Evolutionary conservation across 2,797 vertebrate species (phyloP).

Genomic region (Macrochelys suwanniensis): DNA sequence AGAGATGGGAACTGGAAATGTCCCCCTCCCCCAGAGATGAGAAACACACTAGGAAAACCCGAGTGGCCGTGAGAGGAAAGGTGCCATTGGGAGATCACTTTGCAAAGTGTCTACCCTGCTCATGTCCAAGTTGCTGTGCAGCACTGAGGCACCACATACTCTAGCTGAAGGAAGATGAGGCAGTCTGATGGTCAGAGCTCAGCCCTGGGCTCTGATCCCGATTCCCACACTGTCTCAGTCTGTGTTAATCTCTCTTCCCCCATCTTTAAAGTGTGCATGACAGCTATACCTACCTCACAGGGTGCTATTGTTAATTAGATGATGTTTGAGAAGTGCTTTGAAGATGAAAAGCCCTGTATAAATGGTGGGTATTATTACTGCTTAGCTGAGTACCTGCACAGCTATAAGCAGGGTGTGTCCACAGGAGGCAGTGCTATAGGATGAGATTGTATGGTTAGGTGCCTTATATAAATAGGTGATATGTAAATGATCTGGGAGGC

Average conservation of each 20-base stretch:
- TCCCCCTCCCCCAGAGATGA: background rate
- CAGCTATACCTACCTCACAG: conserved; percentile 69
- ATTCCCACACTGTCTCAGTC: conserved; percentile 69
- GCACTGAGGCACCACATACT: rapidly evolving
- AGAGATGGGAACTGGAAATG: background rate
- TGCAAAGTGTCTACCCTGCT: background rate
- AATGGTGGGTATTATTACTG: conserved; percentile 75
- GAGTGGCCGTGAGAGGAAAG: rapidly evolving
- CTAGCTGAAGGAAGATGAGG: rapidly evolving
- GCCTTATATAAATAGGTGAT: conserved; percentile 66
- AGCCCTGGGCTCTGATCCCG: background rate
- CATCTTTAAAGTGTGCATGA: conserved; percentile 74
- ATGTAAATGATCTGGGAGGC: conserved; percentile 59
- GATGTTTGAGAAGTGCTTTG: conserved; percentile 73
- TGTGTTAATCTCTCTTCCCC: conserved; percentile 73
- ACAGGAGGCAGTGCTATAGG: conserved; percentile 74
- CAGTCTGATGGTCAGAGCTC: rapidly evolving
- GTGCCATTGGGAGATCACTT: background rate
- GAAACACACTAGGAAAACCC: background rate
- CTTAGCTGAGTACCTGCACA: conserved; percentile 67
- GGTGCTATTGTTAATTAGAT: conserved; percentile 72
- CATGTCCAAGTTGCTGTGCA: rapidly evolving
- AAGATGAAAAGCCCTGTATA: conserved; percentile 76
- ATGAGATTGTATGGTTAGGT: conserved; percentile 61
- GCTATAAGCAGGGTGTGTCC: conserved; percentile 73